phyloP scores from a whole-genome alignment of 2,888 invertebrate genomes.

The Antheraea yamamai region DNA sequence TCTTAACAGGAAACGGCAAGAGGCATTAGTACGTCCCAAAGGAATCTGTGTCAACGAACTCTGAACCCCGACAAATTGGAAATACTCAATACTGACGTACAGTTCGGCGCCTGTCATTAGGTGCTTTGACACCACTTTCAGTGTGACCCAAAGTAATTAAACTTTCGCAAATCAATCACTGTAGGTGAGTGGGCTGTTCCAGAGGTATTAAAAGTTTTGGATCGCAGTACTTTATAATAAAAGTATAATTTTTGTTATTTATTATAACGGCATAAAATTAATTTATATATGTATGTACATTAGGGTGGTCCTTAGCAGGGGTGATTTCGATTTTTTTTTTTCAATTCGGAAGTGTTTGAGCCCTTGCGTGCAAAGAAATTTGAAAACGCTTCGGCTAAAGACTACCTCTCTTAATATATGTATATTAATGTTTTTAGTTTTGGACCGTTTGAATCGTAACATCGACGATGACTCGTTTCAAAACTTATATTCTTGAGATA shows the following conservation, averaged over 20 bases:
- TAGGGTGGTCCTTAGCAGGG: no score
- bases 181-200: conserved; percentile 14
- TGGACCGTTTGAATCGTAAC: no score
- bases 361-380: no score
- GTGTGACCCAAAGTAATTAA: conserved; percentile 36
- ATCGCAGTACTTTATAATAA: neutral
- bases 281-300: no score
- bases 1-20: conserved; percentile 4
- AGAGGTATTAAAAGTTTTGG: conserved; percentile 3
- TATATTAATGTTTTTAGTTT: no score
- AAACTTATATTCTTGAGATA: no score
- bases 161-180: conserved; percentile 41
- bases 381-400: no score
- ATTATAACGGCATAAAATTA: neutral
- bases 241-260: neutral
- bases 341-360: no score
- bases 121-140: conserved; percentile 15
- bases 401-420: no score
- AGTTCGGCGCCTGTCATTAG: conserved; percentile 18
- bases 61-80: conserved; percentile 16
- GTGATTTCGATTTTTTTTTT: no score
- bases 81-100: conserved; percentile 11
- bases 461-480: no score
- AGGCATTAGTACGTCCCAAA: neutral
- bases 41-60: conserved; percentile 12